Base-by-base conservation (phyloP, 2,888 invertebrate species). In the Phanerotoma sp. region DNA sequence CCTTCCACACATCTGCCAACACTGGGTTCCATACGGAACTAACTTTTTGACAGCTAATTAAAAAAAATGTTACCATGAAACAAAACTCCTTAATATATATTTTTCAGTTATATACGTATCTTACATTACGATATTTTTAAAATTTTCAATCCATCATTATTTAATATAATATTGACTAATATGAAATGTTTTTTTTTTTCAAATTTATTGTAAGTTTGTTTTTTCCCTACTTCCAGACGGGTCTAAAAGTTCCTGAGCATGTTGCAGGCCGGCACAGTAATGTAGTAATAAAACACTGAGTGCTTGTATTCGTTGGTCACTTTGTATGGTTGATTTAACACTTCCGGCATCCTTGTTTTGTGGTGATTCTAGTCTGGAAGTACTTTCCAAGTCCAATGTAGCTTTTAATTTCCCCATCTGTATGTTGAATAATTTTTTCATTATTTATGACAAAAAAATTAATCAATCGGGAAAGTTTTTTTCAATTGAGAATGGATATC, bases 231-330 rank as follows among this genome's bases (percentile, higher is more conserved):
- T n/a, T n/a, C n/a, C n/a, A 56, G 63, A 63, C 57, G 67, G 67
- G 40, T 74, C 70, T 53, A 67, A 45, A 22, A 63, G 64, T 57
- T 77, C 86, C 77, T 88, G 84, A 73, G 88, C 87, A 65, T 90
- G 86, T 72, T 96, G 96, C 56, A 96, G 83, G 3, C 94, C 96
- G 4, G 96, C 91, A 79, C 96, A 97, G 78, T 94, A 92, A 78
- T 96, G 95, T 62, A 97, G 80, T 89, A 96, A 91, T 62, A 96
- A 84, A 49, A 96, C 89, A 46, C 95, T 93, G 59, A 97, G 81
- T 0, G 94, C 93, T 77, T 93, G 93, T 6, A 94, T 89, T 68
- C 93, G 88, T 62, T 91, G 87, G 72, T 96, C 95, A 38, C 90
- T 87, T 70, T 88, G 86, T 62, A 67, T 65, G 37, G 75, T 75